A percentile compares a stretch with the other conserved stretches of the same genome.
These are phyloP conservation scores for Crocidura indochinensis DNA, from an alignment of 2,797 vertebrate genomes.

Conservation along the genomic window DNA sequence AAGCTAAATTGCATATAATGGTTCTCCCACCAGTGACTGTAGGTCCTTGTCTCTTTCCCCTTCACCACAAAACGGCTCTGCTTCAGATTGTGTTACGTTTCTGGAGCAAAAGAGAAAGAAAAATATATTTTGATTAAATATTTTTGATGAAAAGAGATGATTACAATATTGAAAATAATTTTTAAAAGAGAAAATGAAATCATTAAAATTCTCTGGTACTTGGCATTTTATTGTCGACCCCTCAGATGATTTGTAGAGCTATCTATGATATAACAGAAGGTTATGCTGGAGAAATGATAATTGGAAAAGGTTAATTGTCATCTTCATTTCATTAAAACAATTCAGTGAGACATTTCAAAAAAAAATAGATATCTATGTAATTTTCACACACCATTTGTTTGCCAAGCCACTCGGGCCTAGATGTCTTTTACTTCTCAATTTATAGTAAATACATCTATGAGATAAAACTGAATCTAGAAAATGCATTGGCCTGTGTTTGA, in stretches of 20 bases:
- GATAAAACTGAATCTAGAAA: slow-evolving; percentile 48
- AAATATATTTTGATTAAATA: neutral
- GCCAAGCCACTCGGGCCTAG: slow-evolving; percentile 58
- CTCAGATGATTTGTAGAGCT: slow-evolving; percentile 53
- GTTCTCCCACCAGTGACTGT: no score
- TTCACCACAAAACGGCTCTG: no score
- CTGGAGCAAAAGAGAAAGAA: slow-evolving; percentile 24
- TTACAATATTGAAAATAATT: slow-evolving; percentile 35
- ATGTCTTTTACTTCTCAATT: slow-evolving; percentile 77
- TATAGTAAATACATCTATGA: slow-evolving; percentile 55
- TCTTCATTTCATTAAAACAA: slow-evolving; percentile 76
- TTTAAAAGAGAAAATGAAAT: slow-evolving; percentile 65
- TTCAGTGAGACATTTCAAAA: slow-evolving; percentile 75
- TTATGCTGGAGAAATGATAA: slow-evolving; percentile 72
- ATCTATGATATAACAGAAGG: slow-evolving; percentile 58
- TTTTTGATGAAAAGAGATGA: slow-evolving; percentile 47
- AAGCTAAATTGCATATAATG: no score
- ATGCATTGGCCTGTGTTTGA: slow-evolving; percentile 60
- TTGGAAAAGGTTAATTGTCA: slow-evolving; percentile 77
- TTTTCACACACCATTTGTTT: slow-evolving; percentile 68
- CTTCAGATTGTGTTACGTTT: neutral
- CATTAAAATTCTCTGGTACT: slow-evolving; percentile 41
- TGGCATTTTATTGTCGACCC: slow-evolving; percentile 58
- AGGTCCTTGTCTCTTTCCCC: no score
- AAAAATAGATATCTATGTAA: slow-evolving; percentile 54